Percentiles rank a stretch among this genome's conserved stretches.
phyloP scores from a whole-genome alignment of 2,113 vertebrate genomes.

The Leptosomus discolor region DNA sequence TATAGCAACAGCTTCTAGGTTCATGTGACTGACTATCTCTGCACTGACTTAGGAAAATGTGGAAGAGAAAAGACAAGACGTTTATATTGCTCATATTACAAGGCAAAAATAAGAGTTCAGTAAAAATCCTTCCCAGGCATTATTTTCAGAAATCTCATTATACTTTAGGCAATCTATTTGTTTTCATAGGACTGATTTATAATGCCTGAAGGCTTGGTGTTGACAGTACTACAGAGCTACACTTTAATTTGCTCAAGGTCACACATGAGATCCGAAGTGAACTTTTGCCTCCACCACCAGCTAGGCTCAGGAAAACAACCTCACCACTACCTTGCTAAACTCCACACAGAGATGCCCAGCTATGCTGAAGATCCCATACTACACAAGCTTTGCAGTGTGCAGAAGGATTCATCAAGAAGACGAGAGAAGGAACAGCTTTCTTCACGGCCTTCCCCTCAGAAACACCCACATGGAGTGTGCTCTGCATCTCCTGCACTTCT shows the following conservation, averaged over 20 bases:
- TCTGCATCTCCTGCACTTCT: not conserved
- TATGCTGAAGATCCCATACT: not conserved
- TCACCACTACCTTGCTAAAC: not conserved
- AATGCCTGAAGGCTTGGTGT: not conserved
- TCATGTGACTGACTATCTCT: not conserved
- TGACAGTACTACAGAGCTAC: not conserved
- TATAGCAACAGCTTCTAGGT: not conserved
- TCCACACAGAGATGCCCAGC: not conserved
- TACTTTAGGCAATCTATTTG: not conserved
- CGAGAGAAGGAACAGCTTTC: not conserved
- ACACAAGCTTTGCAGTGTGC: not conserved
- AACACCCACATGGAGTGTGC: not conserved
- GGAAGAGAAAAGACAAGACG: not conserved
- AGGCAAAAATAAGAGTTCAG: not conserved
- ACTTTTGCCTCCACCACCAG: not conserved
- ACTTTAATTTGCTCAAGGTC: not conserved
- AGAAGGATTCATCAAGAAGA: not conserved
- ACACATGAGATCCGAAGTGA: not conserved
- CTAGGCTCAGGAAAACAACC: not conserved
- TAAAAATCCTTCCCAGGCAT: not conserved
- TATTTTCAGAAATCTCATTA: not conserved
- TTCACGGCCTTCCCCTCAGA: not conserved
- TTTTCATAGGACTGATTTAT: not conserved
- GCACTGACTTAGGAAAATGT: not conserved
- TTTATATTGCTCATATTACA: not conserved